These are phyloP conservation scores for Bruchidius siliquastri DNA, from an alignment of 2,888 invertebrate genomes.

Conservation along the genomic window DNA sequence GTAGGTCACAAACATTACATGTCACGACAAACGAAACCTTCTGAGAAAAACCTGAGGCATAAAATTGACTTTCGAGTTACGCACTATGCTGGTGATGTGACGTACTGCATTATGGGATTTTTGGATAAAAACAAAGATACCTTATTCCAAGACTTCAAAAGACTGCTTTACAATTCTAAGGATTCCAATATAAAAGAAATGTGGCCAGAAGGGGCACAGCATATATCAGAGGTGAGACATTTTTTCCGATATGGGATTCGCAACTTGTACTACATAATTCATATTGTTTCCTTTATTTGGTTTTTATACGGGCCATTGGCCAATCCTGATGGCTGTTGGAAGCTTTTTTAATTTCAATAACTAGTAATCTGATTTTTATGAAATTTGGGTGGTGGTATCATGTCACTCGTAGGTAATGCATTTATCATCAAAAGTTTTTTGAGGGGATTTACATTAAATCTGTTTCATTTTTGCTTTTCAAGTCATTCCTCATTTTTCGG, in stretches of 20 bases:
- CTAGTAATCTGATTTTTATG: no score
- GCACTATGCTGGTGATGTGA: constrained; percentile 96
- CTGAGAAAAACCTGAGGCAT: constrained; percentile 66
- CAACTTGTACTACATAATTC: no score
- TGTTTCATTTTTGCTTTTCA: no score
- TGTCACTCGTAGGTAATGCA: no score
- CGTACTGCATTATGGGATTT: constrained; percentile 85
- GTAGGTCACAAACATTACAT: constrained; percentile 80
- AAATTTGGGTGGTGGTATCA: no score
- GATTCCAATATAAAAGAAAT: constrained; percentile 74
- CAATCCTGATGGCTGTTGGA: no score
- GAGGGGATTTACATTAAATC: no score
- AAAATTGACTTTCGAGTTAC: constrained; percentile 70
- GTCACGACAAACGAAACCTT: constrained; percentile 76
- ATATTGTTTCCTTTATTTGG: no score
- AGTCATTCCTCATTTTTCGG: no score
- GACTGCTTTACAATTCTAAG: constrained; percentile 79
- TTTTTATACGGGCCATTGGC: no score
- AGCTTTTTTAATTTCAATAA: no score
- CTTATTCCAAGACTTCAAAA: constrained; percentile 94
- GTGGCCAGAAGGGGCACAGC: constrained; percentile 96
- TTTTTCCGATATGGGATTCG: background rate
- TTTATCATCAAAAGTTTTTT: no score
- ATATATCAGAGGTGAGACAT: constrained; percentile 69
- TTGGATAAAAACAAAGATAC: constrained; percentile 97